These are phyloP conservation scores for Alloplasta piceator DNA, from an alignment of 2,888 invertebrate genomes.

Conservation along the genomic window DNA sequence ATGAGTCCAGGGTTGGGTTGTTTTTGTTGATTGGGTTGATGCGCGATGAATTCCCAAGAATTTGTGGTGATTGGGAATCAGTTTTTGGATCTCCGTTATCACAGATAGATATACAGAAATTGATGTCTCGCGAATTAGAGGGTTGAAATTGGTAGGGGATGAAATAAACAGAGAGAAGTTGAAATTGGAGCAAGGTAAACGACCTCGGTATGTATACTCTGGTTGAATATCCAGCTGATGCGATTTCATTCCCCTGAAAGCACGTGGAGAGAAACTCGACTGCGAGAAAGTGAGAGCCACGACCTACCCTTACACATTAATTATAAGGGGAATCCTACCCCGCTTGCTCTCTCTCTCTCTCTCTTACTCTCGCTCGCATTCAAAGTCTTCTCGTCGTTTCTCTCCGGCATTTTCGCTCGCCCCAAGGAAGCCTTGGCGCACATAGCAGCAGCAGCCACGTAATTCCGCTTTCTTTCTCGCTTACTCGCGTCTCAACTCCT, in stretches of 20 bases:
- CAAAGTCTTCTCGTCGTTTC: conserved; percentile 54
- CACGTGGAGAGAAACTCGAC: conserved; percentile 65
- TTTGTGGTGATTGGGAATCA: too few species aligned
- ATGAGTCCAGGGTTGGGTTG: too few species aligned
- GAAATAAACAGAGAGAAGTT: conserved; percentile 3
- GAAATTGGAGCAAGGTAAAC: conserved; percentile 43
- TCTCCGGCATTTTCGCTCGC: conserved; percentile 60
- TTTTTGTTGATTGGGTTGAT: too few species aligned
- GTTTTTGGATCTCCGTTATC: too few species aligned
- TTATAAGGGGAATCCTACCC: conserved; percentile 79
- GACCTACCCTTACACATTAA: conserved; percentile 83
- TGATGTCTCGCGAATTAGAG: too few species aligned
- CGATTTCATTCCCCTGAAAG: conserved; percentile 79
- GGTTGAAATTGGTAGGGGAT: background rate
- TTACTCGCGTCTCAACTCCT: conserved; percentile 71
- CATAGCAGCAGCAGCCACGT: conserved; percentile 60
- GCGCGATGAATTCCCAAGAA: too few species aligned
- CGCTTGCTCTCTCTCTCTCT: conserved; percentile 34
- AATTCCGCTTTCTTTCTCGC: conserved; percentile 66
- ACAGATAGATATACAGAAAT: too few species aligned
- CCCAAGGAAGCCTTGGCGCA: conserved; percentile 37
- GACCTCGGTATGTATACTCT: conserved; percentile 36
- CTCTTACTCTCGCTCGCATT: conserved; percentile 55
- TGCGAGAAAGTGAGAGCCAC: conserved; percentile 70
- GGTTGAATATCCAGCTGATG: conserved; percentile 77